Base-by-base conservation (phyloP, 2,888 invertebrate species). In the Coecobrya sp. region DNA sequence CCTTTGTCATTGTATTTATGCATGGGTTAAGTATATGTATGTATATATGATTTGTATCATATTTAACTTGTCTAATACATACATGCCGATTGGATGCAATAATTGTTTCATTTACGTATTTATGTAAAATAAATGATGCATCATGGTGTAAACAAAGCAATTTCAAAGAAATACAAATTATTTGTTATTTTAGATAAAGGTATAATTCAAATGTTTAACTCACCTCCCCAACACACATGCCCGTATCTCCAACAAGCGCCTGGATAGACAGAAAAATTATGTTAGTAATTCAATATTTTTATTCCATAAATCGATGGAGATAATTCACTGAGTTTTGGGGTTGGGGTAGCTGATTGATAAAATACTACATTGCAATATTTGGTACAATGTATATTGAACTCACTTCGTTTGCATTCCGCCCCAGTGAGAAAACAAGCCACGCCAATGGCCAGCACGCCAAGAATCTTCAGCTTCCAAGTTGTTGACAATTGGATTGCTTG, bases 201-300 rank as follows among this genome's bases (percentile, higher is more conserved):
- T 62, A 22, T 3, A 62, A 62, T 62, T 62, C 3, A 68, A 68
- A 68, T 13, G 11, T 4, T 42, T 19, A 36, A 81, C 94, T 94
- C 86, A 94, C 94, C 94, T 25, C 94, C 94, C 94, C 94, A 94
- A 59, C 94, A 94, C 13, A 93, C 93, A 89, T 94, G 94, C 7
- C 94, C 94, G 59, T 93, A 94, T 82, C 93, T 89, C 92, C 93
- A 93, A 59, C 94, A 94, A n/a, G 93, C 93, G 82, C 93, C 94
- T 94, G 30, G 22, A 30, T 81, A 85, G 19, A 81, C 52, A 81
- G 27, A 90, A 11, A 49, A 13, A 52, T 55, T 3, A 52, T 7
- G 2, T 7, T 11, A 16, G 1, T 52, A 52, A 52, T 10, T 52
- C 13, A 52, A 11, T 52, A 5, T 52, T 52, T 16, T 2, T 7